Base-by-base conservation (phyloP, 2,113 vertebrate genomes). In the Ondatra zibethicus region DNA sequence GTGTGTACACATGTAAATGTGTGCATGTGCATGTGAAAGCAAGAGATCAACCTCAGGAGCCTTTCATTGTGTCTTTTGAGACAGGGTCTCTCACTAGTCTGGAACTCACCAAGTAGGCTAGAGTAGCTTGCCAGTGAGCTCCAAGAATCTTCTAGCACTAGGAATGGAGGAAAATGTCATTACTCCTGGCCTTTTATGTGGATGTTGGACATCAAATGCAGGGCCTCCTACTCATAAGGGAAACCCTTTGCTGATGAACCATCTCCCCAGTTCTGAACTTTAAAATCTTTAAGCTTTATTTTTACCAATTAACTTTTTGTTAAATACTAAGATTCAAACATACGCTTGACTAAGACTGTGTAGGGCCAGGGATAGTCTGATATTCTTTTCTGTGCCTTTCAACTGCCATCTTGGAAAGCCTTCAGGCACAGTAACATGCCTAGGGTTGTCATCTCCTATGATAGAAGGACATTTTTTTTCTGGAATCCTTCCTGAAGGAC, bases 271-370 rank as follows among this genome's bases (percentile, higher is more conserved):
- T 31, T 14, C 5, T 33, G 6, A 36, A 3, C 8, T n/a, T 91
- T 33, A 55, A 29, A 50, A 39, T 16, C 42, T 42, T 81, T 80
- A 58, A 70, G 29, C 27, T 52, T 70, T 31, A 70, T 70, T 91
- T 82, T 52, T 52, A 73, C 7, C 14, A 66, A 63, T 63, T 91
- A 68, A 66, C 33, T 65, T 77, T 88, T 47, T 50, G 17, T 78
- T 65, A 47, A 31, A 52, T 68, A 61, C 29, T 55, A 55, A 72
- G 2, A 25, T 17, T 81, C 1, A 81, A 82, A 45, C 2, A 55
- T 11, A 45, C 10, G 16, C 0, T 9, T 42, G 19, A 33, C 2
- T 12, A 45, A n/a, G 2, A 14, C 7, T 58, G 11, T 16, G 1
- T n/a, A 55, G 17, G 50, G 19, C 2, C 65, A 45, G 27, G 27